Base-by-base conservation (phyloP, 2,888 invertebrate genomes). In the Itoplectis maculator region DNA sequence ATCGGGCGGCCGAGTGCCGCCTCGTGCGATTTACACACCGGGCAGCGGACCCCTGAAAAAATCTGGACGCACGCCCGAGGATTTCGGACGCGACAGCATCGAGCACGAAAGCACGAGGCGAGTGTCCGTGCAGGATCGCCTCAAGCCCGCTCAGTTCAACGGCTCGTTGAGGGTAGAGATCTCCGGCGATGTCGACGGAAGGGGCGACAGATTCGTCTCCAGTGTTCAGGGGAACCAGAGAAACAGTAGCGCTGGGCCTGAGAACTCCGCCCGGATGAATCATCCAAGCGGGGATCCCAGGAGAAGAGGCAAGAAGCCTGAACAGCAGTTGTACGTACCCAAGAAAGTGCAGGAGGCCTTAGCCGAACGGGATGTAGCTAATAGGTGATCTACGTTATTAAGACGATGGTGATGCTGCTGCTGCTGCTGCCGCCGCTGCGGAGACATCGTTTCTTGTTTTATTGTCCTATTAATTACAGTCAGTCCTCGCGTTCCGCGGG, bases 41-140 rank as follows among this genome's bases (percentile, higher is more conserved):
- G 96, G 96, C 88, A 96, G 96, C 94, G 96, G 96, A 85, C 96
- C 96, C 85, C 93, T 96, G 86, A 94, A 95, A 90, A 95, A 96
- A 93, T 95, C 96, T 85, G 95, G 94, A 88, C 94, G 94, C 93
- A 94, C 94, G 90, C 92, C 93, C 82, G 95, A 95, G 86, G 94
- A 95, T 92, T 94, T 94, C 91, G 95, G 95, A 68, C 83, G 87
- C 70, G 90, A 91, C 51, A 89, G 88, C 81, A 86, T 87, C 42
- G 85, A 87, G 40, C 89, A 88, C 29, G 90, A 90, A 5, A 88
- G 86, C 82, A 76, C 89, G 51, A 92, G 91, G 80, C 72, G 85
- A 8, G 83, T 85, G 54, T 91, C 91, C 66, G 88, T 91, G 78
- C 91, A 92, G 82, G 88, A 92, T 87, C 90, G 91, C 61, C 81